Base-by-base conservation (phyloP, 2,797 vertebrate species). In the Lepus townsendii region DNA sequence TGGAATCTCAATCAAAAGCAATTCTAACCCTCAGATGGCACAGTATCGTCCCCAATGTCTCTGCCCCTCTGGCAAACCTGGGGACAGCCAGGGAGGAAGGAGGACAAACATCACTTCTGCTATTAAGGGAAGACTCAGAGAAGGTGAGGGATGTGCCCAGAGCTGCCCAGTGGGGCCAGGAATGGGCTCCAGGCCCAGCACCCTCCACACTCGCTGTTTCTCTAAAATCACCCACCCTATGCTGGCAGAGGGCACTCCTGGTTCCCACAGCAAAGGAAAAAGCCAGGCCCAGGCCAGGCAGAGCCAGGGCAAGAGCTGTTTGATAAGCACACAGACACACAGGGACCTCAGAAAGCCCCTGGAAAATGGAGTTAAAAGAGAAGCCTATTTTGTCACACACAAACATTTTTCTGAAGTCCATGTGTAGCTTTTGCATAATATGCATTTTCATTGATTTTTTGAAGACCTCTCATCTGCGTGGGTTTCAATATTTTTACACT, bases 251-350 rank as follows among this genome's bases (percentile, higher is more conserved):
- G 84, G 65, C 72, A 19, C 35, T 35, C 77, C 52, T 16, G 75
- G 38, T 54, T 54, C 52, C 35, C 75, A n/a, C 0, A 3, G 50
- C 73, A n/a, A 52, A 80, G 27, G 42, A 35, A 7, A 82, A 19
- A 7, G 1, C 10, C 82, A 0, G 0, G 26, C 2, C 4, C 17
- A 27, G 54, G 76, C 42, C 50, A 50, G 76, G 5, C 0, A 24
- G 57, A 20, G 7, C 26, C 4, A 52, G 47, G 63, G 12, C 26
- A 13, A 13, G 10, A 22, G 68, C 26, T 6, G 0, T 2, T 24
- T 32, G 35, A 22, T 20, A 27, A n/a, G 76, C 0, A 80, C 1
- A 32, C 4, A 54, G 66, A 35, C 13, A 7, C 22, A 2, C 6
- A 52, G 66, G 54, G 13, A 57, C 54, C 54, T 57, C 1, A 54